phyloP scores from a whole-genome alignment of 2,888 invertebrate species.

The Drosophila monieri region DNA sequence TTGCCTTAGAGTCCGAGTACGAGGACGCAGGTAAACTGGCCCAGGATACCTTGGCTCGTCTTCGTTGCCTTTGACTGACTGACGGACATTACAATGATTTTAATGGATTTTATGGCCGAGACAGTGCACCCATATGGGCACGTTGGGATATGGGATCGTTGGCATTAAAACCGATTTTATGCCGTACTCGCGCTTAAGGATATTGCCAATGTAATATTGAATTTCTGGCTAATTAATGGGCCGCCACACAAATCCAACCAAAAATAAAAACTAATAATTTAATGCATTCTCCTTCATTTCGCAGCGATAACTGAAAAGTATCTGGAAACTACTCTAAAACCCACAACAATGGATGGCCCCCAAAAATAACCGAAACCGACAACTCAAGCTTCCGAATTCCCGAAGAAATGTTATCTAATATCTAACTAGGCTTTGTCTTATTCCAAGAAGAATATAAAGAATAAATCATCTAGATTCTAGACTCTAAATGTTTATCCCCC shows the following conservation, averaged over 20 bases:
- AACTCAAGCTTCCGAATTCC: conserved; percentile 2
- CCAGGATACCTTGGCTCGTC: conserved; percentile 26
- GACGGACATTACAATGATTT: conserved; percentile 78
- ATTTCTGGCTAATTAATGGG: conserved; percentile 55
- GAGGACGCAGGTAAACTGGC: conserved; percentile 61
- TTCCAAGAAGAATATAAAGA: conserved; percentile 27
- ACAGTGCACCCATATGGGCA: conserved; percentile 75
- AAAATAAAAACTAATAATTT: conserved; percentile 18
- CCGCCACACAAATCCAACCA: conserved; percentile 13
- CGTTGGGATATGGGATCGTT: conserved; percentile 51
- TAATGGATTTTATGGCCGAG: conserved; percentile 71
- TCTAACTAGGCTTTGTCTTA: conserved; percentile 27
- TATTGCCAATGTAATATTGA: conserved; percentile 52
- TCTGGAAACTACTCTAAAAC: conserved; percentile 21
- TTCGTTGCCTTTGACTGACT: conserved; percentile 52
- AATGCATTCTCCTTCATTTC: conserved; percentile 5
- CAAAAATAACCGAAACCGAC: conserved; percentile 3
- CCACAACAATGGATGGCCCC: conserved; percentile 6
- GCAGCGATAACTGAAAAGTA: conserved; percentile 59
- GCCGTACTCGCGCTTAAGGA: conserved; percentile 53
- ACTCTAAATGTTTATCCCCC: conserved; percentile 23
- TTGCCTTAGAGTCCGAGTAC: conserved; percentile 42
- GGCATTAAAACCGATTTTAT: conserved; percentile 61
- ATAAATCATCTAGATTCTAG: conserved; percentile 13
- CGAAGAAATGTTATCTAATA: conserved; percentile 31